These are phyloP conservation scores for Arenaria interpres DNA, from an alignment of 2,113 vertebrate species.

Conservation along the genomic window DNA sequence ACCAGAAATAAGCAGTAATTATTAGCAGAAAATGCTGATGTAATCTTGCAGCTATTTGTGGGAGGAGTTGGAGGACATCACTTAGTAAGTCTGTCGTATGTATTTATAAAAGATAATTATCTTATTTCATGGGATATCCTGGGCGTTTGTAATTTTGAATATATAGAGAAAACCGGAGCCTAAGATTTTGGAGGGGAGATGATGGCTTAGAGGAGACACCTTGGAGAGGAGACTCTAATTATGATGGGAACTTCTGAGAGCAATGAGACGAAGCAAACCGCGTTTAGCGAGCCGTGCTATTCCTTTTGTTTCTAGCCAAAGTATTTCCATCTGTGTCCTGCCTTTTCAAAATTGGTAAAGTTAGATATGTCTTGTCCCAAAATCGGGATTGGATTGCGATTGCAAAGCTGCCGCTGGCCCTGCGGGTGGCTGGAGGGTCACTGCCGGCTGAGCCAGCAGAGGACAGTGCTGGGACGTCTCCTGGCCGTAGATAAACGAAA, in stretches of 20 bases:
- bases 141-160: neutral
- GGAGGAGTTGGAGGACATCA: conserved; percentile 52
- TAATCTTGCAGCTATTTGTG: conserved; percentile 36
- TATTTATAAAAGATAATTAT: neutral
- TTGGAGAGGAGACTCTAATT: neutral
- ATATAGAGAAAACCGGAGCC: neutral
- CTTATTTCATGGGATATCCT: neutral
- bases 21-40: conserved; percentile 35
- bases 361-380: neutral
- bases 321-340: neutral
- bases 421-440: neutral
- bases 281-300: accelerated
- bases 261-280: neutral
- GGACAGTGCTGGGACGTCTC: neutral
- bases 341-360: neutral
- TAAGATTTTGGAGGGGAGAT: neutral
- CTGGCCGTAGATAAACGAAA: neutral
- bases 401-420: neutral
- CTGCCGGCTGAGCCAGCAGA: neutral
- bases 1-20: neutral
- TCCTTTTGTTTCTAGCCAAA: conserved; percentile 1
- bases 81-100: conserved; percentile 37
- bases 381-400: neutral
- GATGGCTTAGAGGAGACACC: neutral
- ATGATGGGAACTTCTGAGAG: neutral